Conservation (phyloP, 2,888 invertebrate genomes). For the Byasa hedistus region DNA sequence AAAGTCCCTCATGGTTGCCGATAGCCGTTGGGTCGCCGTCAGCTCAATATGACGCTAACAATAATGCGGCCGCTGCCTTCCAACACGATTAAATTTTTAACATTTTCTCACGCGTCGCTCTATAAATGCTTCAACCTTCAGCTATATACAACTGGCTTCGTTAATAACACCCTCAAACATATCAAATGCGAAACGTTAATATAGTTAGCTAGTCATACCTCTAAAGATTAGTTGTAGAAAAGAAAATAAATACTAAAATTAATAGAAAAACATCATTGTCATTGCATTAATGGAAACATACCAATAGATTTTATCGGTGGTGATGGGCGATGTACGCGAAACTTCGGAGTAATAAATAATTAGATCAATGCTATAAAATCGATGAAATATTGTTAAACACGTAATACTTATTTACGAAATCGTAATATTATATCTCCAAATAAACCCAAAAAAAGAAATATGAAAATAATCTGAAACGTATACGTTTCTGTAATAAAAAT, state of each 20-base stretch:
- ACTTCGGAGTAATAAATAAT: too few relatives aligned
- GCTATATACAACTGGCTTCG: background rate
- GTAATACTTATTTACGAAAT: too few relatives aligned
- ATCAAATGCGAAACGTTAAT: background rate
- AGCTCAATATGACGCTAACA: conserved; percentile 62
- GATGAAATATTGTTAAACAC: too few relatives aligned
- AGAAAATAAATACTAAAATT: background rate
- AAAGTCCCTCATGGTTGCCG: conserved; percentile 42
- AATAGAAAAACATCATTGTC: too few relatives aligned
- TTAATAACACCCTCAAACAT: background rate
- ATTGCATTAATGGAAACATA: too few relatives aligned
- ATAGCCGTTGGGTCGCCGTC: conserved; percentile 45
- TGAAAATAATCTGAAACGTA: too few relatives aligned
- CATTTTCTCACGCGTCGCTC: conserved; percentile 38
- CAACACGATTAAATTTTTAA: conserved; percentile 65
- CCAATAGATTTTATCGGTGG: too few relatives aligned
- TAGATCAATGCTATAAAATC: too few relatives aligned
- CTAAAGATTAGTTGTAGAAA: background rate
- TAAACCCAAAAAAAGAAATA: too few relatives aligned
- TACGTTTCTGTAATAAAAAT: too few relatives aligned
- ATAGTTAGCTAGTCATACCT: background rate
- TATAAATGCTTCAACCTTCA: conserved; percentile 15
- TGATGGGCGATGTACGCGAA: too few relatives aligned
- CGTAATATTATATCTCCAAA: too few relatives aligned
- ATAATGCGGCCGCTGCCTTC: conserved; percentile 55